A percentile compares a stretch with the other conserved stretches of the same genome.
Conservation (phyloP, 2,888 invertebrate species). For the Stegophylla sp. region DNA sequence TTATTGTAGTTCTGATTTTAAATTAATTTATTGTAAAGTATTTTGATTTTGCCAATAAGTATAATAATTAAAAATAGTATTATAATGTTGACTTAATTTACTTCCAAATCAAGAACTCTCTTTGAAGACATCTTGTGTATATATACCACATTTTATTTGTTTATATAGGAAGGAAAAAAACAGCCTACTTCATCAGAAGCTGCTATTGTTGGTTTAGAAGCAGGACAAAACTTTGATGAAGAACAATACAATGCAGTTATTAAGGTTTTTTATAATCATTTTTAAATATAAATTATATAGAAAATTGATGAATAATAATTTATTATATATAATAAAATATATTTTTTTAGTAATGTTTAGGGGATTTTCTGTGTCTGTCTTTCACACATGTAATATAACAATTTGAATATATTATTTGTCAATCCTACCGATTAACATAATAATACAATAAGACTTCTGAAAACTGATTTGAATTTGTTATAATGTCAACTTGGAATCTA, state of each 20-base stretch:
- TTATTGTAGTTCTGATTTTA: background rate
- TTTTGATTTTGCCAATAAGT: background rate
- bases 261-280: constrained; percentile 64
- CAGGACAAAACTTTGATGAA: constrained; percentile 66
- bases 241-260: constrained; percentile 70
- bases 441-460: no score
- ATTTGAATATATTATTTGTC: no score
- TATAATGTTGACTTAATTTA: constrained; percentile 28
- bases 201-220: constrained; percentile 75
- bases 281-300: background rate
- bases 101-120: constrained; percentile 13
- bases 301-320: background rate
- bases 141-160: constrained; percentile 45
- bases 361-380: no score
- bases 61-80: background rate
- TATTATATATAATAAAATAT: background rate
- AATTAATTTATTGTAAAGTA: constrained; percentile 4
- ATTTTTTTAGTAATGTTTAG: background rate
- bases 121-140: constrained; percentile 10
- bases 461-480: no score
- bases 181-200: constrained; percentile 81
- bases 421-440: no score
- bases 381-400: no score
- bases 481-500: no score
- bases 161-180: constrained; percentile 75